Evolutionary conservation across 2,888 invertebrate species (phyloP), one percentile per base, ranked within the genome.

Genomic region (Ichneumon xanthorius): DNA sequence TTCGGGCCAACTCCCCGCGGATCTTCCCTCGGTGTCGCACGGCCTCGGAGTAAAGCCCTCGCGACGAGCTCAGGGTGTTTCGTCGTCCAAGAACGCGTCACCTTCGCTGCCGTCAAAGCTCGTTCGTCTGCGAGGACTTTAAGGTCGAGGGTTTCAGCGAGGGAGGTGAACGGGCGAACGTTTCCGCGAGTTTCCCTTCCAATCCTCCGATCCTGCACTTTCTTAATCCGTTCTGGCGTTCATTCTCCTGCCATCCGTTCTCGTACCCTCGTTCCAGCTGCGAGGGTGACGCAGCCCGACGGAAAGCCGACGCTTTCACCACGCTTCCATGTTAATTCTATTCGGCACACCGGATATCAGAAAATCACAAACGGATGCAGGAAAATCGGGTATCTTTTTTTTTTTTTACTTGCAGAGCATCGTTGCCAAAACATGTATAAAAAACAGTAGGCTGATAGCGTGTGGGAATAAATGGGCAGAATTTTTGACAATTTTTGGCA

Each of bases 71-170:
- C 50, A 19, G 48, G 63, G 30, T 48, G 75, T 48, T 63, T 58
- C 22, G 48, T n/a, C 75, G 22, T 79, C 68, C 40, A 4, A 40
- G 50, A 79, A 19, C 55, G 75, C 71, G 75, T 76, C 65, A 71
- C 33, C 68, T 70, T 70, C 75, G 53, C 55, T 84, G 53, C 70
- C 45, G 37, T 71, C 55, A 26, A 63, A 84, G 33, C 65, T 75
- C 67, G 61, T 70, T 45, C 71, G 71, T 63, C 65, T 48, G 48
- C 70, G 37, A 71, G 75, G 70, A 76, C 40, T 84, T 71, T 67
- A 71, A n/a, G 53, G 37, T 16, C 37, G 45, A 11, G 50, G 22
- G 37, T 37, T 26, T 55, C 26, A 19, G 63, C 30, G 67, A 16
- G 16, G 22, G 9, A 40, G 14, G 68, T 1, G 61, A 63, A n/a